A percentile compares a stretch with the other conserved stretches of the same genome.
Evolutionary conservation across 2,888 invertebrate genomes (phyloP).

Genomic region (Lumbricus terrestris): DNA sequence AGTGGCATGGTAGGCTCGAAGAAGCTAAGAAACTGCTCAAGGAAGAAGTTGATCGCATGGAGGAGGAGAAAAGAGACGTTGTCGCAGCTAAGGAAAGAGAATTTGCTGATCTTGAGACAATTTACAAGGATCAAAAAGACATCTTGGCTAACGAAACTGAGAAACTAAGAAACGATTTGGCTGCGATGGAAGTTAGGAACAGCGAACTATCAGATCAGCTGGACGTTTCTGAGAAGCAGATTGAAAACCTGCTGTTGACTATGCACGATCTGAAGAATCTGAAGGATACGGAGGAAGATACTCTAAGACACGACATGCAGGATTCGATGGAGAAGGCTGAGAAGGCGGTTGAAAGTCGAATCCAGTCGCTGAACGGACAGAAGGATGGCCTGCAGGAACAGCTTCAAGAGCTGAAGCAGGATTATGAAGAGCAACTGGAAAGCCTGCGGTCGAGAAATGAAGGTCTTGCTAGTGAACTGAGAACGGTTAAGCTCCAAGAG

Average conservation of each 20-base stretch:
- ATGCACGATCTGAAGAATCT: conserved; percentile 12
- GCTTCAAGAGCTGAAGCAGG: neutral
- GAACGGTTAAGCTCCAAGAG: neutral
- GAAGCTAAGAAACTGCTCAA: neutral
- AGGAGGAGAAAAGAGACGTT: neutral
- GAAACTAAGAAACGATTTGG: neutral
- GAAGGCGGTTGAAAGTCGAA: neutral
- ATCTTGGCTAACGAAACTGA: neutral
- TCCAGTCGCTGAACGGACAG: neutral
- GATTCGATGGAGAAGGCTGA: neutral
- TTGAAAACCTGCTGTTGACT: neutral
- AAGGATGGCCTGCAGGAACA: neutral
- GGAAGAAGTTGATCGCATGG: neutral
- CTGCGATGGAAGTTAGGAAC: neutral
- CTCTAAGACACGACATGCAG: neutral
- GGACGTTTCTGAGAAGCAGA: neutral
- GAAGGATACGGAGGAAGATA: neutral
- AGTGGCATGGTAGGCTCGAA: neutral
- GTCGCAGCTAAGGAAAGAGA: neutral
- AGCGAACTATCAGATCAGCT: neutral
- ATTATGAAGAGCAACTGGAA: neutral
- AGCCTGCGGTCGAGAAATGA: neutral
- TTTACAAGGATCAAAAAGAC: neutral
- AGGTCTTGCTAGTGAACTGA: neutral
- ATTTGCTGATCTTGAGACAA: neutral